A percentile compares a stretch with the other conserved stretches of the same genome.
Evolutionary conservation across 2,888 invertebrate genomes (phyloP).

Genomic region (Unio delphinus): DNA sequence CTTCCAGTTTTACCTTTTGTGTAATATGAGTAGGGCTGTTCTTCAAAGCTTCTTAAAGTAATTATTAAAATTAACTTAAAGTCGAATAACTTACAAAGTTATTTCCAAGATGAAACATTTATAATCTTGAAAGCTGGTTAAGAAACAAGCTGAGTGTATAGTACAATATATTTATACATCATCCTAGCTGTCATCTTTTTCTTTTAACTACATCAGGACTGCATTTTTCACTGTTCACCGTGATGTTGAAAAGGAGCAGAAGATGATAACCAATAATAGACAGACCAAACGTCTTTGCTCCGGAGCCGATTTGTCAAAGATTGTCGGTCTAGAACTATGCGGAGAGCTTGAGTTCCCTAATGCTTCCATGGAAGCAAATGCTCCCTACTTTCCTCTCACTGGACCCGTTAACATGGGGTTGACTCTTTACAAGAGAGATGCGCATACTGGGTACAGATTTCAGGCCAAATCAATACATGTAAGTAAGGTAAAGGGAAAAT

Average conservation of each 20-base stretch:
- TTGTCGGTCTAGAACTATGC: slow-evolving; percentile 89
- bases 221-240: slow-evolving; percentile 62
- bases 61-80: too few species aligned
- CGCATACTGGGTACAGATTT: slow-evolving; percentile 59
- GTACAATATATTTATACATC: too few species aligned
- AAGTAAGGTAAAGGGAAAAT: slow-evolving; percentile 5
- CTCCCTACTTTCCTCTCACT: slow-evolving; percentile 65
- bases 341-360: slow-evolving; percentile 79
- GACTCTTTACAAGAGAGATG: slow-evolving; percentile 62
- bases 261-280: slow-evolving; percentile 78
- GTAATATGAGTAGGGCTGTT: too few species aligned
- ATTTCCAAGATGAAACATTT: too few species aligned
- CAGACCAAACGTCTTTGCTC: slow-evolving; percentile 73
- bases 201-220: too few species aligned
- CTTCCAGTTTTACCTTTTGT: too few species aligned
- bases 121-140: too few species aligned
- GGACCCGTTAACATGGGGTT: slow-evolving; percentile 56
- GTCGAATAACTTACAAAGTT: too few species aligned
- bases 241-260: slow-evolving; percentile 77
- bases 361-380: slow-evolving; percentile 77
- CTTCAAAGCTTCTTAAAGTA: too few species aligned
- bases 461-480: slow-evolving; percentile 53
- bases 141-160: too few species aligned
- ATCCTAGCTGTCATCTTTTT: too few species aligned
- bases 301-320: slow-evolving; percentile 75